These are phyloP conservation scores for Parnassius apollo DNA, from an alignment of 2,888 invertebrate species.

Conservation along the genomic window DNA sequence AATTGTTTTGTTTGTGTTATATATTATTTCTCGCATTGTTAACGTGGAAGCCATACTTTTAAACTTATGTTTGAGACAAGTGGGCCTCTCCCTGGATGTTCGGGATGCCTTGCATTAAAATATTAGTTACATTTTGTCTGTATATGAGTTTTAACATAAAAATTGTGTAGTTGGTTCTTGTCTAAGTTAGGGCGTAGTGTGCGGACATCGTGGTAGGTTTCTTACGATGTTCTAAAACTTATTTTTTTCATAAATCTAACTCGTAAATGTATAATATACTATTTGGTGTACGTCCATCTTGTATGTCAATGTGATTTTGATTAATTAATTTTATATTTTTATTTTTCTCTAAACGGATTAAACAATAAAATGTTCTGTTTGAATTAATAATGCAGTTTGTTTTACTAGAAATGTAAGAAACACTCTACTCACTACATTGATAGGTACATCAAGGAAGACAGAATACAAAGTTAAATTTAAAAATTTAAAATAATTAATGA, in stretches of 20 bases:
- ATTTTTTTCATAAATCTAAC: conserved; percentile 67
- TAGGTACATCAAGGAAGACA: not conserved
- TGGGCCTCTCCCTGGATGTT: conserved; percentile 17
- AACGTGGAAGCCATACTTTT: conserved; percentile 50
- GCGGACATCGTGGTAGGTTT: conserved; percentile 58
- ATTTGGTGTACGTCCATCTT: conserved; percentile 80
- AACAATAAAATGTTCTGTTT: conserved; percentile 82
- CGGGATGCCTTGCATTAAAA: conserved; percentile 15
- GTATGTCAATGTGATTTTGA: conserved; percentile 80
- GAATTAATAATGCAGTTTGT: conserved; percentile 69
- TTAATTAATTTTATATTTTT: conserved; percentile 72
- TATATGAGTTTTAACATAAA: conserved; percentile 73
- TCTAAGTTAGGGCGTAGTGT: conserved; percentile 67
- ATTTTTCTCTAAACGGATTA: conserved; percentile 79
- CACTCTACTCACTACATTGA: not conserved
- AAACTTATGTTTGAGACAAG: conserved; percentile 31
- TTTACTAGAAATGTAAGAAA: conserved; percentile 32
- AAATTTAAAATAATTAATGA: too few species aligned
- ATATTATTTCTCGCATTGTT: conserved; percentile 73
- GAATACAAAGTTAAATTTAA: too few species aligned
- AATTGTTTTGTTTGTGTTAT: conserved; percentile 80
- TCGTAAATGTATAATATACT: conserved; percentile 71
- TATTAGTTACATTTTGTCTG: conserved; percentile 74
- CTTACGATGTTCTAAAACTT: conserved; percentile 56
- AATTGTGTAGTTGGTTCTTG: conserved; percentile 70